Evolutionary conservation across 2,888 invertebrate genomes (phyloP), one percentile per base, ranked within the genome.

Genomic region (Phyllotreta striolata): DNA sequence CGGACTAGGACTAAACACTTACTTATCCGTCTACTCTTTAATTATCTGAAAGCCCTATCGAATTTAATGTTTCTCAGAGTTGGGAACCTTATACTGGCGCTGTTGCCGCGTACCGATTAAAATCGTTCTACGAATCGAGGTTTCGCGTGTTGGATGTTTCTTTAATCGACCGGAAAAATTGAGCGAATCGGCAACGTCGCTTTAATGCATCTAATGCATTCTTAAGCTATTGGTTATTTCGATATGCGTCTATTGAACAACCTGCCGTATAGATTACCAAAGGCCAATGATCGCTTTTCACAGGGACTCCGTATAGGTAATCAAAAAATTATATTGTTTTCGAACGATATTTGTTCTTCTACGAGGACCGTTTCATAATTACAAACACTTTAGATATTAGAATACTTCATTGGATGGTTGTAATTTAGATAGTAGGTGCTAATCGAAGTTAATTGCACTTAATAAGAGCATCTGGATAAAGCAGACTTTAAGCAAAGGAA

Each of bases 1-100:
- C 74, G 74, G 72, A 72, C 73, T 70, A 67, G 64, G 62, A 62
- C 67, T 67, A 72, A 72, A 71, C 72, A 71, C 72, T 71, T 76
- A 78, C 76, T 76, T 79, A 78, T 78, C 78, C 74, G 70, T 75
- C 77, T 76, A 75, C 78, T 77, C 77, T 78, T 77, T 78, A 78
- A 78, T 79, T 79, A 79, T 79, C 79, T 77, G 74, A 76, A 76
- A 77, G 77, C 77, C 77, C 78, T 78, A 78, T 79, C 78, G 76
- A 74, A 76, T 77, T 76, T 76, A 74, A 76, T 77, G 76, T 77
- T 77, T 72, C 70, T 70, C 51, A 62, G 65, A 67, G 66, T 60
- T 68, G 24, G 62, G 55, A 62, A 65, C 57, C 43, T 54, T 24
- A 24, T 24, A 41, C 43, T 10, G 9, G 34, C 64, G 52, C 39